Conservation (phyloP, 1,140 invertebrate species). For the Venustaconcha ellipsiformis region DNA sequence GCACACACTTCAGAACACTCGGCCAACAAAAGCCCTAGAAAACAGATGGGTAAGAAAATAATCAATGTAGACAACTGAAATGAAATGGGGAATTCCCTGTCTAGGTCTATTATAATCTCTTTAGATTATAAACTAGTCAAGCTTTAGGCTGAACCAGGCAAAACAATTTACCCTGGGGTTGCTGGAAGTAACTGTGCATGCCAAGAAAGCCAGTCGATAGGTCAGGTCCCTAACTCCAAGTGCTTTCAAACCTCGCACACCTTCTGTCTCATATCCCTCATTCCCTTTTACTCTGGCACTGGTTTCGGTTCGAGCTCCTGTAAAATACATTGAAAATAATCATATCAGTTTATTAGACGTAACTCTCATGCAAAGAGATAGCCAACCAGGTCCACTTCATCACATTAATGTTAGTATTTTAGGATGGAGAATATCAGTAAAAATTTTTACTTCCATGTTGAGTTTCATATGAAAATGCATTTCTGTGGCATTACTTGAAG, state of each 20-base stretch:
- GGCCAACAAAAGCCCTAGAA: background rate
- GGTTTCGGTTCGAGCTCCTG: slow-evolving; percentile 82
- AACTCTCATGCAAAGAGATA: too few relatives aligned
- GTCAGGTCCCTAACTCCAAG: slow-evolving; percentile 96
- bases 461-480: too few relatives aligned
- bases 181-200: slow-evolving; percentile 90
- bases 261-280: slow-evolving; percentile 84
- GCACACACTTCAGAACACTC: background rate
- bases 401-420: too few relatives aligned
- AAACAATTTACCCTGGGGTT: slow-evolving; percentile 77
- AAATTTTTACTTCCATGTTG: too few relatives aligned
- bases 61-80: background rate
- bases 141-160: too few relatives aligned
- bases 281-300: slow-evolving; percentile 77
- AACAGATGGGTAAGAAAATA: background rate
- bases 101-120: background rate
- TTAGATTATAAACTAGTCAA: background rate
- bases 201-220: slow-evolving; percentile 95
- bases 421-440: too few relatives aligned
- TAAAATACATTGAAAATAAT: background rate
- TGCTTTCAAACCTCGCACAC: slow-evolving; percentile 91
- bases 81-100: background rate
- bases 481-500: too few relatives aligned
- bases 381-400: too few relatives aligned
- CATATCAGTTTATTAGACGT: too few relatives aligned